Base-by-base conservation (phyloP, 1,140 invertebrate species). In the Ostrea denselamellosa region DNA sequence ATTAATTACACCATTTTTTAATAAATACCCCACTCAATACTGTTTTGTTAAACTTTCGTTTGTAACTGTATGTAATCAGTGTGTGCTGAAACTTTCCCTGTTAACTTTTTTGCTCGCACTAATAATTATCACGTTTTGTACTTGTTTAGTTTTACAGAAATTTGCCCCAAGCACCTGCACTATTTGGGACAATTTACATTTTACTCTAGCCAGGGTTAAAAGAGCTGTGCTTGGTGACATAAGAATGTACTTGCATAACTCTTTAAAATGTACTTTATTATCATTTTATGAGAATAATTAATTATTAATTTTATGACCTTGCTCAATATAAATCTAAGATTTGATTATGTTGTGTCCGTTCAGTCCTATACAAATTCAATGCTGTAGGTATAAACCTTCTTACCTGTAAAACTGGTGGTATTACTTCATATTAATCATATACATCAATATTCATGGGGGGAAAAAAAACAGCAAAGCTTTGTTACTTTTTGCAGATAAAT, bases 141-240 rank as follows among this genome's bases (percentile, higher is more conserved):
- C 65, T 71, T 62, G 58, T 62, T 62, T 62, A 77, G 25, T 28
- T 77, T 14, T 62, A 34, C 9, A 28, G 68, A 77, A 34, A 28
- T 77, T 77, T 28, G 68, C 68, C 68, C 12, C 9, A 77, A 25
- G 68, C 68, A 77, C 68, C 68, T 77, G 68, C 68, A 77, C 68
- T 28, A 77, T 77, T 77, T 77, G 28, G 68, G 68, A 34, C 68
- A 22, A 77, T 77, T 77, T 28, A 77, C 68, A 77, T 77, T 77
- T 77, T 77, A 77, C 68, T 34, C 25, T 77, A 25, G 68, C 68
- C 68, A 10, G 25, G 25, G 68, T 34, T 77, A 25, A 10, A 77
- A 34, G n/a, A 34, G 9, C 9, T 62, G 68, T 17, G 68, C 68
- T 77, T 77, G 68, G 28, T 28, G 68, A 77, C 25, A 28, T 25